Evolutionary conservation across 2,113 vertebrate species (phyloP).

Genomic region (Sula dactylatra): DNA sequence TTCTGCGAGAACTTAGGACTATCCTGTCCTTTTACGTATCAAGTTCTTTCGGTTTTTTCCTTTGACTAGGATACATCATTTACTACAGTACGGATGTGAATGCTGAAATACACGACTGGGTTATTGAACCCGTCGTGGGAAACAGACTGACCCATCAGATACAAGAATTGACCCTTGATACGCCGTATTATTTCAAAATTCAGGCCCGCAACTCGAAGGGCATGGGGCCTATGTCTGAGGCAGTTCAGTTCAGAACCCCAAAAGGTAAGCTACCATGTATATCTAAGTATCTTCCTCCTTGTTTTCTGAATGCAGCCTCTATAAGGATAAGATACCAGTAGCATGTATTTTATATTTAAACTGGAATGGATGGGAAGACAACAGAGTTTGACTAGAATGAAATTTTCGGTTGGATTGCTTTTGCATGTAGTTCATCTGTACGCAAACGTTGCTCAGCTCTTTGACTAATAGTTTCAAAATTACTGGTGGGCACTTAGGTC

Average conservation of each 20-base stretch:
- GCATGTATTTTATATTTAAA: not conserved
- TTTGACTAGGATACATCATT: slow-evolving; percentile 91
- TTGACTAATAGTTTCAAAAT: not conserved
- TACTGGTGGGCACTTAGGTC: too few relatives aligned
- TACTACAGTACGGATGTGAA: slow-evolving; percentile 98
- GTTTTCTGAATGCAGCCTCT: not conserved
- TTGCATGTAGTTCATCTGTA: not conserved
- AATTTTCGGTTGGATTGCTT: not conserved
- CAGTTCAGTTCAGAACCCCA: slow-evolving; percentile 94
- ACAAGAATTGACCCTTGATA: slow-evolving; percentile 95
- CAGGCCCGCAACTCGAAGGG: slow-evolving; percentile 98
- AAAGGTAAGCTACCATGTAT: slow-evolving; percentile 77
- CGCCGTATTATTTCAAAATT: slow-evolving; percentile 97
- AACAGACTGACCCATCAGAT: slow-evolving; percentile 97
- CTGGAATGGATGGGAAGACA: not conserved
- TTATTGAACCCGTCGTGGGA: slow-evolving; percentile 95
- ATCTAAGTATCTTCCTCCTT: not conserved
- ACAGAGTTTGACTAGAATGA: not conserved
- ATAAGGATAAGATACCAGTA: not conserved
- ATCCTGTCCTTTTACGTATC: fast-evolving
- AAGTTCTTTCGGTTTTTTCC: not conserved
- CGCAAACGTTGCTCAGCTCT: not conserved
- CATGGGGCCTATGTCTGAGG: slow-evolving; percentile 98
- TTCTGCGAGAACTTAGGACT: not conserved
- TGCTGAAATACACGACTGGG: slow-evolving; percentile 97